Evolutionary conservation across 23 tunicate genomes (phyloP).

Genomic region (Oikopleura albicans): DNA sequence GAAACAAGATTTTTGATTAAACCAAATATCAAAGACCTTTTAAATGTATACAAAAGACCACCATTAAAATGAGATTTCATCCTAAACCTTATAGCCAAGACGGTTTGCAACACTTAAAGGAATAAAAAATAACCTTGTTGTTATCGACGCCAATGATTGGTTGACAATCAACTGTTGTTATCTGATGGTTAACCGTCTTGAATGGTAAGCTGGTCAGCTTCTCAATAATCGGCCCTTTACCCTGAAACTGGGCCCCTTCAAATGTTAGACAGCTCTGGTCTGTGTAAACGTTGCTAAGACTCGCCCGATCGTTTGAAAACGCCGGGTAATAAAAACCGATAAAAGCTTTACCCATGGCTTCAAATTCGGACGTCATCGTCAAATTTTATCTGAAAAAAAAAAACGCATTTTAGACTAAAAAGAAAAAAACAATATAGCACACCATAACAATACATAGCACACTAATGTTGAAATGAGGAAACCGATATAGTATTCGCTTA

Average conservation of each 20-base stretch:
- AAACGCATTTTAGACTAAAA: too few relatives aligned
- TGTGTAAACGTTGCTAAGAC: neutral
- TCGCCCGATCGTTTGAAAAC: neutral
- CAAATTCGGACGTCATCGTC: neutral
- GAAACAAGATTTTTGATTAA: too few relatives aligned
- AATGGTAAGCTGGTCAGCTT: slow-evolving; percentile 27
- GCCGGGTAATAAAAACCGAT: slow-evolving; percentile 21
- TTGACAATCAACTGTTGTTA: slow-evolving; percentile 44
- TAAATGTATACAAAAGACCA: too few relatives aligned
- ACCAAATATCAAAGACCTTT: too few relatives aligned
- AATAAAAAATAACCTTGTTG: slow-evolving; percentile 20
- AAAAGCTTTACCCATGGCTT: slow-evolving; percentile 23
- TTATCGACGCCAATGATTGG: slow-evolving; percentile 27
- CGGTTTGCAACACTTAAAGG: too few relatives aligned
- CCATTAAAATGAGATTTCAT: too few relatives aligned
- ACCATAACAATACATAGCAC: too few relatives aligned
- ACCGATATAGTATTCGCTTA: too few relatives aligned
- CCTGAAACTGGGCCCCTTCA: slow-evolving; percentile 31
- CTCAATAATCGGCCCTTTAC: slow-evolving; percentile 26
- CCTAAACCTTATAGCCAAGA: too few relatives aligned
- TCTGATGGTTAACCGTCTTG: slow-evolving; percentile 26
- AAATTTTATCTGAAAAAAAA: too few relatives aligned
- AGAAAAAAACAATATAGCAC: too few relatives aligned
- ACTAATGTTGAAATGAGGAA: too few relatives aligned
- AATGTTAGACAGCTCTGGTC: slow-evolving; percentile 29